Evolutionary conservation across 2,888 invertebrate genomes (phyloP).

Genomic region (Clistopyga incitator): DNA sequence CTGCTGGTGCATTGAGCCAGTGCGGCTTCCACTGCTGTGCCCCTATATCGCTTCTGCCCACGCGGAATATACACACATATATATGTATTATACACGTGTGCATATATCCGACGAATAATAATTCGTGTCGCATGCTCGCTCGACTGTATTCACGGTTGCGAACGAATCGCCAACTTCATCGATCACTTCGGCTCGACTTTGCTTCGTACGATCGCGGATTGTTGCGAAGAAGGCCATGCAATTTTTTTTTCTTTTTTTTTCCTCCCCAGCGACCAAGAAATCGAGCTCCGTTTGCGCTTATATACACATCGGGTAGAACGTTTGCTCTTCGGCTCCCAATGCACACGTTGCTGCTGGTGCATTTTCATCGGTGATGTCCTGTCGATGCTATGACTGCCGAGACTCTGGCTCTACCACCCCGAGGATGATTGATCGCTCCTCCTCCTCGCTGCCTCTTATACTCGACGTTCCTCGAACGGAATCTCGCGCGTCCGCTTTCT

Average conservation of each 20-base stretch:
- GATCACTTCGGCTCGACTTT: conserved; percentile 70
- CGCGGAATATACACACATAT: neutral
- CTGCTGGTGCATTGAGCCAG: conserved; percentile 29
- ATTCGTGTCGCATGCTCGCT: conserved; percentile 48
- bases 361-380: conserved; percentile 57
- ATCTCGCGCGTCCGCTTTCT: conserved; percentile 41
- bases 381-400: conserved; percentile 45
- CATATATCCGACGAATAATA: conserved; percentile 44
- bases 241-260: conserved; percentile 37
- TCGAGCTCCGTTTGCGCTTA: conserved; percentile 49
- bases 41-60: conserved; percentile 6
- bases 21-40: conserved; percentile 12
- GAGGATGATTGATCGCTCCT: conserved; percentile 69
- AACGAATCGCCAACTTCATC: conserved; percentile 66
- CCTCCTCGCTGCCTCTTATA: conserved; percentile 23
- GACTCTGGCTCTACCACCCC: conserved; percentile 42
- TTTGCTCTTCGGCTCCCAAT: conserved; percentile 6
- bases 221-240: conserved; percentile 33
- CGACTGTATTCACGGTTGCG: conserved; percentile 52
- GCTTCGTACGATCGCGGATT: conserved; percentile 38
- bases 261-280: conserved; percentile 47
- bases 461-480: conserved; percentile 21
- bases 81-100: neutral
- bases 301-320: conserved; percentile 20
- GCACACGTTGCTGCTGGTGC: conserved; percentile 12